Evolutionary conservation across 1,140 invertebrate genomes (phyloP).

Genomic region (Cylas formicarius): DNA sequence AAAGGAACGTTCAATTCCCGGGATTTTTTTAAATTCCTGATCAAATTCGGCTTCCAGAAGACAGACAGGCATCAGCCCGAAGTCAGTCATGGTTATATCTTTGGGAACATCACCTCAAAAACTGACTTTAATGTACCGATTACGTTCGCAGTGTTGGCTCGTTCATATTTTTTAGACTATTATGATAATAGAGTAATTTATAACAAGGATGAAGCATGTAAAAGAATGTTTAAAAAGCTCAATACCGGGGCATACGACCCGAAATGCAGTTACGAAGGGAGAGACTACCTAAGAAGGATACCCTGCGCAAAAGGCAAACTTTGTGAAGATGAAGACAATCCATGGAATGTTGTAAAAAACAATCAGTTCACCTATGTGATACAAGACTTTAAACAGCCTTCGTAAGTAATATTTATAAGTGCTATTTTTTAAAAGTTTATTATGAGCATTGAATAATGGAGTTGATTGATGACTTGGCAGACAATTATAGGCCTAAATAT

Average conservation of each 20-base stretch:
- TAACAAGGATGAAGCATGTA: conserved; percentile 64
- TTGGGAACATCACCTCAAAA: conserved; percentile 82
- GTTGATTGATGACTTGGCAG: too few species aligned
- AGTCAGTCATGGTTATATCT: conserved; percentile 87
- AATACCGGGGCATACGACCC: conserved; percentile 77
- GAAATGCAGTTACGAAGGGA: conserved; percentile 63
- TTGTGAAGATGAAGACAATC: conserved; percentile 81
- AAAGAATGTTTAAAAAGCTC: conserved; percentile 77
- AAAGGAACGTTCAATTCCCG: conserved; percentile 58
- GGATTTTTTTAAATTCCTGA: conserved; percentile 84
- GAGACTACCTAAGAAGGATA: conserved; percentile 81
- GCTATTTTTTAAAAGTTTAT: too few species aligned
- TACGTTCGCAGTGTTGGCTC: conserved; percentile 80
- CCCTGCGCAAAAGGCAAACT: conserved; percentile 73
- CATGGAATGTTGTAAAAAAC: conserved; percentile 74
- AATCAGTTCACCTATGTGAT: conserved; percentile 93
- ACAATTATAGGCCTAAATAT: too few species aligned
- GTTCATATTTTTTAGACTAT: conserved; percentile 79
- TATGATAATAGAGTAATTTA: conserved; percentile 65
- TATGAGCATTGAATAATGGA: too few species aligned
- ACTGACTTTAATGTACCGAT: conserved; percentile 58
- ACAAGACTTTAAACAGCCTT: conserved; percentile 78
- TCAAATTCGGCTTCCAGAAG: conserved; percentile 95
- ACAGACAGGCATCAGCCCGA: conserved; percentile 75
- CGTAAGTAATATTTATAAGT: conserved; percentile 55